Conservation (phyloP, 37 sponge, comb jelly and placozoan genomes). For the Haliclona indistincta region DNA sequence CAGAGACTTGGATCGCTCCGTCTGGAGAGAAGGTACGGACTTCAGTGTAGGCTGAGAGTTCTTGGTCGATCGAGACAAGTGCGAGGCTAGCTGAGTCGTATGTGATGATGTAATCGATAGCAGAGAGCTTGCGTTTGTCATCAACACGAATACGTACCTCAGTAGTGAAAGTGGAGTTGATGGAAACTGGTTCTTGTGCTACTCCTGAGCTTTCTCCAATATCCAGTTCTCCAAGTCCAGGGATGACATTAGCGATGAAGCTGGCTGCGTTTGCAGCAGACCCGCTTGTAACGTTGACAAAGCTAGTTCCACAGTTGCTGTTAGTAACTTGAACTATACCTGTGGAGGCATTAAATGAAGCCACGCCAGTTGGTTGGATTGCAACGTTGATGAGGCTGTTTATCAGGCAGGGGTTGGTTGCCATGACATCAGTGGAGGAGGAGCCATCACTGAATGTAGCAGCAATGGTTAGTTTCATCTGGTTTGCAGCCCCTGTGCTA, state of each 20-base stretch:
- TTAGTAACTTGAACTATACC: constrained; percentile 8
- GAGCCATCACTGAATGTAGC: constrained; percentile 28
- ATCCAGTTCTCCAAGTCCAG: constrained; percentile 38
- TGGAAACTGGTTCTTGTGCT: constrained; percentile 40
- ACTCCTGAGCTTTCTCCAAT: constrained; percentile 41
- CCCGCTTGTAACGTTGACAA: constrained; percentile 19
- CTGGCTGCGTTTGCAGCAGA: neutral
- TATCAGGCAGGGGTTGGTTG: neutral
- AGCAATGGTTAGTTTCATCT: neutral
- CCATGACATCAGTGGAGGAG: constrained; percentile 16
- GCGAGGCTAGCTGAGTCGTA: constrained; percentile 23
- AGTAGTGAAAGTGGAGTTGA: constrained; percentile 40
- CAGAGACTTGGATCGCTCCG: constrained; percentile 19
- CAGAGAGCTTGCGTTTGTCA: constrained; percentile 2
- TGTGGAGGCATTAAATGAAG: constrained; percentile 6
- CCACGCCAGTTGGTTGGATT: constrained; percentile 36
- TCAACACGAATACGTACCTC: constrained; percentile 50
- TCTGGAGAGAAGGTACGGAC: constrained; percentile 13
- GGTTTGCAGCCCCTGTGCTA: too few relatives aligned
- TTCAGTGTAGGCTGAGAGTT: constrained; percentile 16
- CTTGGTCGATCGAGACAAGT: constrained; percentile 1
- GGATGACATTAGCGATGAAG: constrained; percentile 45
- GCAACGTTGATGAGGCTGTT: constrained; percentile 14
- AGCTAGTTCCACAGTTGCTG: constrained; percentile 17
- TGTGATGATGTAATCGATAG: constrained; percentile 16